A percentile compares a stretch with the other conserved stretches of the same genome.
Conservation (phyloP, 1,140 invertebrate genomes). For the Bombus vancouverensis region DNA sequence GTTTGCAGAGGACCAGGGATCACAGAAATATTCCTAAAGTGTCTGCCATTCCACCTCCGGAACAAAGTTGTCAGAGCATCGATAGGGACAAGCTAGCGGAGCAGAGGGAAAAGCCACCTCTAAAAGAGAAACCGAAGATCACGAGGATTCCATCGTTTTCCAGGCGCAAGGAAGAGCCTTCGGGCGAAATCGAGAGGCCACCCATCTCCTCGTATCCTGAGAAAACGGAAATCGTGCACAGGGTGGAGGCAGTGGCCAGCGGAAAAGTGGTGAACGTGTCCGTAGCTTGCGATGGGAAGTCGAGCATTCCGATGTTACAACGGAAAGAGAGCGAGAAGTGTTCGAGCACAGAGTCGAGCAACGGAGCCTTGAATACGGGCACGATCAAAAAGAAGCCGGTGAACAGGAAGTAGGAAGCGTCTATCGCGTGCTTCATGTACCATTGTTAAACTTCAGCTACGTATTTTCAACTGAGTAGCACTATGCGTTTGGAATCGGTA, state of each 20-base stretch:
- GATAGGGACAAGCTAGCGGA: constrained; percentile 62
- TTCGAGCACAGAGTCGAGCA: constrained; percentile 63
- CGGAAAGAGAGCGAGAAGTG: constrained; percentile 63
- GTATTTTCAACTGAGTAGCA: too few relatives aligned
- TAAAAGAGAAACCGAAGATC: constrained; percentile 73
- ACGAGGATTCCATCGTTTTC: constrained; percentile 75
- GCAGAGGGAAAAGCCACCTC: constrained; percentile 61
- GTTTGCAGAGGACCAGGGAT: constrained; percentile 71
- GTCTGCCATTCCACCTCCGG: constrained; percentile 77
- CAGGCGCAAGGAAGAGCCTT: constrained; percentile 61
- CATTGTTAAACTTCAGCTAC: neutral
- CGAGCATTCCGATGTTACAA: constrained; percentile 64
- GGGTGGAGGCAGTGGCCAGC: constrained; percentile 59
- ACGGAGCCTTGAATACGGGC: constrained; percentile 67
- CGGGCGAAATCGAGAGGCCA: constrained; percentile 56
- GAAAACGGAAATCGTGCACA: constrained; percentile 70
- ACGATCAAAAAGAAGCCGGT: constrained; percentile 72
- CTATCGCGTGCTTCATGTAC: neutral
- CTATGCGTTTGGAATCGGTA: neutral
- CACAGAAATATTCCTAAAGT: constrained; percentile 79
- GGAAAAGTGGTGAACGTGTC: constrained; percentile 50
- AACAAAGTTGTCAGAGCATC: constrained; percentile 64
- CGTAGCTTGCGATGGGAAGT: constrained; percentile 60
- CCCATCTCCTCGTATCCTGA: constrained; percentile 57
- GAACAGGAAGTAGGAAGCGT: constrained; percentile 61